A percentile compares a stretch with the other conserved stretches of the same genome.
phyloP scores from a whole-genome alignment of 2,888 invertebrate genomes.

The Rhyacophila evoluta region DNA sequence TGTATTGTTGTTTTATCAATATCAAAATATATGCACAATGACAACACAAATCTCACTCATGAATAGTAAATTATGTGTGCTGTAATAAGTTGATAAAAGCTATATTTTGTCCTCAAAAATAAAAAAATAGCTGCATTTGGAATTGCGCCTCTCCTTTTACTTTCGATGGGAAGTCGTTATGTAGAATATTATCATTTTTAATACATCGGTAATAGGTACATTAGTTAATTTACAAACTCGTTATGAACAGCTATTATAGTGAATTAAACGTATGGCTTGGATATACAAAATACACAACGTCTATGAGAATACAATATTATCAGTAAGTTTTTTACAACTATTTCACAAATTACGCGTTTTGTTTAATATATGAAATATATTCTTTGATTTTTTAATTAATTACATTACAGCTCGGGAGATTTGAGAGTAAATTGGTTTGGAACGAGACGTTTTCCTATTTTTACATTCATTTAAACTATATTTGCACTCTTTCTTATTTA shows the following conservation, averaged over 20 bases:
- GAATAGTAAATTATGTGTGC: neutral
- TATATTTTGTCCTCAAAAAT: neutral
- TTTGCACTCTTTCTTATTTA: conserved; percentile 30
- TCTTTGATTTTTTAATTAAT: conserved; percentile 2
- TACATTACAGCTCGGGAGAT: neutral
- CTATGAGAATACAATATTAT: conserved; percentile 33
- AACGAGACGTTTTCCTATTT: neutral
- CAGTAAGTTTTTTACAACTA: conserved; percentile 35
- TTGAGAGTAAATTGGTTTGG: conserved; percentile 5
- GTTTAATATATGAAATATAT: conserved; percentile 6
- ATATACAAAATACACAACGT: conserved; percentile 36
- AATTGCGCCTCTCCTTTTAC: conserved; percentile 3
- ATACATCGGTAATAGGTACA: conserved; percentile 10
- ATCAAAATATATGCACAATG: neutral
- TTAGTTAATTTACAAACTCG: neutral
- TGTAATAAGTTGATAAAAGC: too few relatives aligned
- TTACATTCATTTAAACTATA: conserved; percentile 4
- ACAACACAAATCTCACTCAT: conserved; percentile 19
- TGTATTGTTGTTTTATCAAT: too few relatives aligned
- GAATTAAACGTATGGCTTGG: conserved; percentile 32
- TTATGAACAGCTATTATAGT: conserved; percentile 14
- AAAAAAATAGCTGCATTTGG: neutral
- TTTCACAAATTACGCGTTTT: conserved; percentile 38
- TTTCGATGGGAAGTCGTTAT: conserved; percentile 20
- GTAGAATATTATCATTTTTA: neutral